Base-by-base conservation (phyloP, 2,888 invertebrate species). In the Achlya flavicornis region DNA sequence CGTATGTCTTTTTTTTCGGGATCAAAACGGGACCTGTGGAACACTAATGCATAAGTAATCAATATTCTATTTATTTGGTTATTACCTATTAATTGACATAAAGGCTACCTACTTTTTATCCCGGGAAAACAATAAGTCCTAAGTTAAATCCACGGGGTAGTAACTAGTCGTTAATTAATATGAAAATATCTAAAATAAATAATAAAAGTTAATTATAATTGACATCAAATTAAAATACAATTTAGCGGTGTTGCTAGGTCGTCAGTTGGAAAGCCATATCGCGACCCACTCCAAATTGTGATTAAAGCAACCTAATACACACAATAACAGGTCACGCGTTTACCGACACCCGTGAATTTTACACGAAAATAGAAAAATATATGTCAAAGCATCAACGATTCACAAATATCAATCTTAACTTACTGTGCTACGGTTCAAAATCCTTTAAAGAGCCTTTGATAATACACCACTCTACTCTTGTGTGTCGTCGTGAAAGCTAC, bases 301-400 rank as follows among this genome's bases (percentile, higher is more conserved):
- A 93, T 93, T 93, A 93, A 93, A 90, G 87, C 90, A 92, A 89
- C 92, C 92, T 90, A 92, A 93, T 92, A 92, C 92, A 93, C 91
- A 93, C 92, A 93, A 91, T 91, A 92, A 93, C 93, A 91, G 92
- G 92, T 92, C 93, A 91, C 88, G 89, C 92, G 87, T 86, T 90
- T 91, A 88, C 92, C 87, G 85, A 89, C 91, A 89, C 88, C 88
- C 83, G 80, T 83, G 73, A 76, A 79, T 79, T 75, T 69, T 71
- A 72, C 69, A 80, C 74, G 72, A 78, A 85, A 86, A 81, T 80
- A 81, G 77, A 62, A 64, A 61, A 71, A 64, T 64, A 48, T 61
- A 58, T 61, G 46, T 14, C 1, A 19, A 46, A 62, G 63, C 14
- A n/a, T 4, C 3, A 14, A 8, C 12, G 0, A 11, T 58, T 64